These are phyloP conservation scores for Mesoclemmys tuberculata DNA, from an alignment of 2,113 vertebrate genomes.

Conservation along the genomic window DNA sequence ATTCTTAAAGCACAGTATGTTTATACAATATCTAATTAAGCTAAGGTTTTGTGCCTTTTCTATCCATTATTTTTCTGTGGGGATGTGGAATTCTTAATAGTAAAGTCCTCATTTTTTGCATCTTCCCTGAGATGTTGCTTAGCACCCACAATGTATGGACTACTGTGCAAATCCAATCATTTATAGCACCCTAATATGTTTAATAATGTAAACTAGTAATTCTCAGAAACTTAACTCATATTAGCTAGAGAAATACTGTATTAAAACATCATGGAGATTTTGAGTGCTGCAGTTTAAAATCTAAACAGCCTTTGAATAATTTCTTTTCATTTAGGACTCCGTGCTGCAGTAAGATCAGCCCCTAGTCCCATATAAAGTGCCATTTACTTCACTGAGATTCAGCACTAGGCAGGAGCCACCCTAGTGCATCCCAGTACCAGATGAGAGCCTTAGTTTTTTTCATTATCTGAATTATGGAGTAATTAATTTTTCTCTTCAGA, in stretches of 20 bases:
- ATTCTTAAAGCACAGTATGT: background rate
- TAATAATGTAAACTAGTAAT: conserved; percentile 16
- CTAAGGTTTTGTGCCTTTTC: background rate
- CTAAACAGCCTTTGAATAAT: background rate
- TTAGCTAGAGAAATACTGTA: background rate
- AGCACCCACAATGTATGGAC: background rate
- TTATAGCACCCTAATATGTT: background rate
- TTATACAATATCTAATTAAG: background rate
- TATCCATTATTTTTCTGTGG: background rate
- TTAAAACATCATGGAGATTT: background rate
- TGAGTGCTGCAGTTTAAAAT: conserved; percentile 4
- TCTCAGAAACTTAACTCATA: background rate
- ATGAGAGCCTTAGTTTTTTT: conserved; percentile 19
- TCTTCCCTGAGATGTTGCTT: background rate
- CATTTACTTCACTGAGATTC: background rate
- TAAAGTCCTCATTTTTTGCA: background rate
- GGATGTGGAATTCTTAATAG: conserved; percentile 1
- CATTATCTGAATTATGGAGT: conserved; percentile 7
- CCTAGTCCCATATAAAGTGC: background rate
- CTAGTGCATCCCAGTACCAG: background rate
- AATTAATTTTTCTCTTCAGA: conserved; percentile 13
- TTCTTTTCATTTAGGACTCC: background rate
- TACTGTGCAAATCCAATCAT: background rate
- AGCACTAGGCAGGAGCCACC: background rate
- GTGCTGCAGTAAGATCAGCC: background rate